Percentiles rank a stretch among this genome's conserved stretches.
These are phyloP conservation scores for Drosophila orosa DNA, from an alignment of 1,140 invertebrate genomes.

Conservation along the genomic window DNA sequence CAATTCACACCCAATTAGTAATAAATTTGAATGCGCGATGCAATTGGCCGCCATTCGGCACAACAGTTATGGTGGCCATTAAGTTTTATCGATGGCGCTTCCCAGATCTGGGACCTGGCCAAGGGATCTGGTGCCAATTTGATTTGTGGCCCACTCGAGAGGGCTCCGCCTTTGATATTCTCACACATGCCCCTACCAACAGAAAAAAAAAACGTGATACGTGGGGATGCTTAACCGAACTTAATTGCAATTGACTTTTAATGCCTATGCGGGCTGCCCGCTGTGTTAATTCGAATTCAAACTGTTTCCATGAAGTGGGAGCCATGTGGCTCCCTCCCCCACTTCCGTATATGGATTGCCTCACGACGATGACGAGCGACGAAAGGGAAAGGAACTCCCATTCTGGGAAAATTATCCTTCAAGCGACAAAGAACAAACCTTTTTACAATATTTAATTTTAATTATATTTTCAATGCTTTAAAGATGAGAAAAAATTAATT, in stretches of 20 bases:
- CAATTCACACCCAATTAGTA: constrained; percentile 83
- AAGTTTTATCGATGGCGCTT: constrained; percentile 82
- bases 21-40: constrained; percentile 78
- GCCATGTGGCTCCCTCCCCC: constrained; percentile 50
- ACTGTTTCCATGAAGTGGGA: constrained; percentile 68
- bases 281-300: constrained; percentile 81
- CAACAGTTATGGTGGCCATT: constrained; percentile 79
- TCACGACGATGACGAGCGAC: constrained; percentile 44
- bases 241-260: constrained; percentile 82
- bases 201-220: constrained; percentile 12
- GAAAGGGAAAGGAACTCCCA: too few relatives aligned
- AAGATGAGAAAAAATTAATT: too few relatives aligned
- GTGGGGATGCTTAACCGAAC: constrained; percentile 56
- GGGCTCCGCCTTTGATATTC: constrained; percentile 72
- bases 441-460: too few relatives aligned
- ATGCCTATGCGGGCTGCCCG: constrained; percentile 65
- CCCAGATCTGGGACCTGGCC: constrained; percentile 6
- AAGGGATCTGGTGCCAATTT: constrained; percentile 44
- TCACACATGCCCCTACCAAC: constrained; percentile 56
- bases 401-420: too few relatives aligned
- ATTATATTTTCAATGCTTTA: too few relatives aligned
- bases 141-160: constrained; percentile 77
- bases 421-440: too few relatives aligned
- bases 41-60: constrained; percentile 57
- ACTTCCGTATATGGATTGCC: constrained; percentile 22